A percentile compares a stretch with the other conserved stretches of the same genome.
These are phyloP conservation scores for Drosophila sordidula DNA, from an alignment of 2,888 invertebrate genomes.

Conservation along the genomic window DNA sequence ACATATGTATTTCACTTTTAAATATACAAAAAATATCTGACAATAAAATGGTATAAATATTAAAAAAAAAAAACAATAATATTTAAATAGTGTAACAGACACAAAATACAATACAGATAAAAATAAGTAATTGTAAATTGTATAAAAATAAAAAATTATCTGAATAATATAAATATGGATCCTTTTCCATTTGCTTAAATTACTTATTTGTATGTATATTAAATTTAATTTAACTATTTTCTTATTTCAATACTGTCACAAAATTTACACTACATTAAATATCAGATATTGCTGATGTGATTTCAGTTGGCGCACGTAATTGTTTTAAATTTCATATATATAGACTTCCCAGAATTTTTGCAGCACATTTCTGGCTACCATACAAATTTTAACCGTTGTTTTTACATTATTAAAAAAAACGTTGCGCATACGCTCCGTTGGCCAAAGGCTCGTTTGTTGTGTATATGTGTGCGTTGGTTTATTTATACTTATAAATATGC, in stretches of 20 bases:
- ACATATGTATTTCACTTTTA: too few relatives aligned
- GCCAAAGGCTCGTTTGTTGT: slow-evolving; percentile 45
- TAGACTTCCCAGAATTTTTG: slow-evolving; percentile 20
- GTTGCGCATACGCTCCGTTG: slow-evolving; percentile 66
- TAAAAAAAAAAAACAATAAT: too few relatives aligned
- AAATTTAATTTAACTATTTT: too few relatives aligned
- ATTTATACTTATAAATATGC: slow-evolving; percentile 66
- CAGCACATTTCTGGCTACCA: slow-evolving; percentile 4
- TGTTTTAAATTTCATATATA: neutral
- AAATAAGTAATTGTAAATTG: too few relatives aligned
- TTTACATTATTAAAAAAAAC: slow-evolving; percentile 14
- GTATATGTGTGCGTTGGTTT: slow-evolving; percentile 31
- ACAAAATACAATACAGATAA: too few relatives aligned
- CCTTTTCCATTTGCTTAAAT: too few relatives aligned
- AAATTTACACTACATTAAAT: neutral
- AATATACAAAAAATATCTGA: too few relatives aligned
- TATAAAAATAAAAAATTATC: neutral
- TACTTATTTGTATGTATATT: too few relatives aligned
- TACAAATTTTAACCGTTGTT: slow-evolving; percentile 8
- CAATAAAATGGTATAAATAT: too few relatives aligned
- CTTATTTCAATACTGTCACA: neutral
- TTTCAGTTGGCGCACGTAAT: neutral
- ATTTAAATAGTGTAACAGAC: too few relatives aligned
- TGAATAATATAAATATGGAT: neutral
- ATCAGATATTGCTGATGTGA: neutral